These are phyloP conservation scores for Aspidapion aeneum DNA, from an alignment of 2,888 invertebrate genomes.

Conservation along the genomic window DNA sequence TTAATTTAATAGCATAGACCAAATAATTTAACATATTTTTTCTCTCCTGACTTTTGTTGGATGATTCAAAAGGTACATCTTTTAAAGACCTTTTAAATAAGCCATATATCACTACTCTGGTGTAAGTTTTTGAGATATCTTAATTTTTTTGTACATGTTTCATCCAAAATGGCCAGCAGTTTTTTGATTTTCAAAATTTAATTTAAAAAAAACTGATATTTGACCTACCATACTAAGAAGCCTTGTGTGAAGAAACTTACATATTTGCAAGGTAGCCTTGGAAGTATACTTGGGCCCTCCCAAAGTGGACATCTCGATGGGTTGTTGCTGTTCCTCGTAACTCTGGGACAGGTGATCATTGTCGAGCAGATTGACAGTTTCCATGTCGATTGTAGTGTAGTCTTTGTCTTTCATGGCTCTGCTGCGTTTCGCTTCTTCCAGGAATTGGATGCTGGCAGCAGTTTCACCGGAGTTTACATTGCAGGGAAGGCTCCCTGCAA, in stretches of 20 bases:
- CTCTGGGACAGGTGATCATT: constrained; percentile 40
- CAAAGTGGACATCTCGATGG: constrained; percentile 22
- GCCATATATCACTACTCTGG: too few relatives aligned
- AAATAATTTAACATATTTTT: too few relatives aligned
- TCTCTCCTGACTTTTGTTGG: too few relatives aligned
- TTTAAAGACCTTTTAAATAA: too few relatives aligned
- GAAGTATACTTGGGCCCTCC: constrained; percentile 34
- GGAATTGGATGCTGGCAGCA: constrained; percentile 37
- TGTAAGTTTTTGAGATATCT: too few relatives aligned
- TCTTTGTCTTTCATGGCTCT: constrained; percentile 36
- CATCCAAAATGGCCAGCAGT: too few relatives aligned
- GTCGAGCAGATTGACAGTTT: constrained; percentile 40
- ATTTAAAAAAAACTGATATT: too few relatives aligned
- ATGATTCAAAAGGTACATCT: too few relatives aligned
- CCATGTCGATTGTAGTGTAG: constrained; percentile 39
- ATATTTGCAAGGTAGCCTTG: constrained; percentile 38
- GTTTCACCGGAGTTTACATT: constrained; percentile 44
- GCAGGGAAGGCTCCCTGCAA: constrained; percentile 46
- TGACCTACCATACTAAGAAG: too few relatives aligned
- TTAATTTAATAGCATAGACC: too few relatives aligned
- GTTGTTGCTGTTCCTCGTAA: constrained; percentile 33
- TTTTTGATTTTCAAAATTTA: too few relatives aligned
- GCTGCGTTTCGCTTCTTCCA: constrained; percentile 40
- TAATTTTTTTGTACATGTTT: too few relatives aligned
- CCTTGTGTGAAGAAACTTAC: constrained; percentile 33